A percentile compares a stretch with the other conserved stretches of the same genome.
phyloP scores from a whole-genome alignment of 2,113 vertebrate species.

The Aleadryas rufinucha region DNA sequence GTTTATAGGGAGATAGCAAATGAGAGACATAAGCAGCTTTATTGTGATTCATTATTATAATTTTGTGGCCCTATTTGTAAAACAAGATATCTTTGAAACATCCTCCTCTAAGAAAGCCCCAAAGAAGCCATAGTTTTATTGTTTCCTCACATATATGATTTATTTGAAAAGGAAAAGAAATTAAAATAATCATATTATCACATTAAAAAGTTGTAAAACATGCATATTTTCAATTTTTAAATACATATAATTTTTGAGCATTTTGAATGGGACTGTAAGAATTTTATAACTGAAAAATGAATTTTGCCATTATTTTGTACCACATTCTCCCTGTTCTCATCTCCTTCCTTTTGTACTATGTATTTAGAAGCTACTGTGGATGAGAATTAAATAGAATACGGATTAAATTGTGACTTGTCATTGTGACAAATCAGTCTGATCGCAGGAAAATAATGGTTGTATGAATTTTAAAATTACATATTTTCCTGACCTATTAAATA shows the following conservation, averaged over 20 bases:
- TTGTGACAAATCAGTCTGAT: not conserved
- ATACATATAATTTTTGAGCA: not conserved
- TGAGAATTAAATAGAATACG: not conserved
- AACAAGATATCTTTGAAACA: not conserved
- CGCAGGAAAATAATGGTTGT: not conserved
- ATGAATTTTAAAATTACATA: slow-evolving; percentile 25
- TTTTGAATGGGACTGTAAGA: not conserved
- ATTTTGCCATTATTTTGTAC: not conserved
- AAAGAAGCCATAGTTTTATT: not conserved
- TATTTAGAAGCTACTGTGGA: not conserved
- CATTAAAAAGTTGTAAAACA: not conserved
- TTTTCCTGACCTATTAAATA: slow-evolving; percentile 26
- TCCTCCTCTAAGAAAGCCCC: not conserved
- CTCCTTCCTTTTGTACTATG: not conserved
- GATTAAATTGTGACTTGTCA: not conserved
- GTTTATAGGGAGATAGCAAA: not conserved
- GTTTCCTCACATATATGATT: not conserved
- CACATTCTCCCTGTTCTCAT: not conserved
- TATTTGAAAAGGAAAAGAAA: not conserved
- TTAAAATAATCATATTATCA: not conserved
- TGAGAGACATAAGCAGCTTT: not conserved
- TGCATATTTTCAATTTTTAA: not conserved
- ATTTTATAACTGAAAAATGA: not conserved
- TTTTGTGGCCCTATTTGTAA: not conserved
- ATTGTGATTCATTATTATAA: not conserved